These are phyloP conservation scores for Saccopteryx bilineata DNA, from an alignment of 2,113 vertebrate genomes.

Conservation along the genomic window DNA sequence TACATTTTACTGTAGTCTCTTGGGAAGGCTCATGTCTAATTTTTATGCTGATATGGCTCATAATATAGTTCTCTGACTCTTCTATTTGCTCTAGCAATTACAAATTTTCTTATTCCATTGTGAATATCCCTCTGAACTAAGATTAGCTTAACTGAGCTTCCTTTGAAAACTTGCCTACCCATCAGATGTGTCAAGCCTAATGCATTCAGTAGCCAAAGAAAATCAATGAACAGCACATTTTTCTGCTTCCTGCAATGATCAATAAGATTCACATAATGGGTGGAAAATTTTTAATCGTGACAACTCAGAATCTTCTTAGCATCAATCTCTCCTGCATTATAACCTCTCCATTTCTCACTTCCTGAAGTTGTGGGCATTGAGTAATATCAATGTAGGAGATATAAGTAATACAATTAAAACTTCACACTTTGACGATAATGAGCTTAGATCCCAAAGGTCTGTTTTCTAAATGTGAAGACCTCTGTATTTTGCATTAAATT, in stretches of 20 bases:
- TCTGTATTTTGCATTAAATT: conserved; percentile 67
- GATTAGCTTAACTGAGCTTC: conserved; percentile 88
- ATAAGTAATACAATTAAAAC: conserved; percentile 84
- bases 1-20: conserved; percentile 84
- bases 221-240: conserved; percentile 90
- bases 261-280: conserved; percentile 89
- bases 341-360: conserved; percentile 84
- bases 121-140: conserved; percentile 88
- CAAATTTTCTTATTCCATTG: conserved; percentile 87
- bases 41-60: conserved; percentile 87
- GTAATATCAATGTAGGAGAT: conserved; percentile 83
- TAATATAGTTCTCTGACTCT: conserved; percentile 87
- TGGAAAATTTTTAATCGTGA: conserved; percentile 89
- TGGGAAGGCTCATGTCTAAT: conserved; percentile 86
- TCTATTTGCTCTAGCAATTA: conserved; percentile 89
- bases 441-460: conserved; percentile 78
- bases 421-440: conserved; percentile 83
- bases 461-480: conserved; percentile 67
- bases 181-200: conserved; percentile 88
- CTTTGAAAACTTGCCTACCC: conserved; percentile 88
- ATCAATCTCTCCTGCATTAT: conserved; percentile 87
- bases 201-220: conserved; percentile 87
- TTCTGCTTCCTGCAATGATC: conserved; percentile 89
- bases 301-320: conserved; percentile 84
- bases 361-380: conserved; percentile 80